phyloP scores from a whole-genome alignment of 2,797 vertebrate genomes.

The Onychomys leucogaster region DNA sequence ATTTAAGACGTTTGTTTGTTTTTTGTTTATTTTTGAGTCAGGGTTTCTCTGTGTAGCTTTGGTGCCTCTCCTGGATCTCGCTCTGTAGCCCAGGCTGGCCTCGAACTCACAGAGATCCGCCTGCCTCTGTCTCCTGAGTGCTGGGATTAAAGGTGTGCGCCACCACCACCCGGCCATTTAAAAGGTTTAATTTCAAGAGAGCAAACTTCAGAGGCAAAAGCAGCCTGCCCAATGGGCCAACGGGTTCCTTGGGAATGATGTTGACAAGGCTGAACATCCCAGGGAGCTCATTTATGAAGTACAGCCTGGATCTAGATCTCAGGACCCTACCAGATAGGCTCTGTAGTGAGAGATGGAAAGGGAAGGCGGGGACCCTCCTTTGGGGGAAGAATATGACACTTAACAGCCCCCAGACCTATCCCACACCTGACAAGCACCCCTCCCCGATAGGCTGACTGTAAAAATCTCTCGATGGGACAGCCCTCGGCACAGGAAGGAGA shows the following conservation, averaged over 20 bases:
- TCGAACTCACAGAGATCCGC: no score
- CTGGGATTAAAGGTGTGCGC: no score
- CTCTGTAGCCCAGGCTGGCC: no score
- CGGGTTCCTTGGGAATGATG: background rate
- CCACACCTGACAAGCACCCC: background rate
- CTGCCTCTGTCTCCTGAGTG: no score
- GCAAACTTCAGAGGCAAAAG: background rate
- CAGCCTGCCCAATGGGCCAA: background rate
- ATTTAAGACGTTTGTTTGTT: slow-evolving; percentile 47
- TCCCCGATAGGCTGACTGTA: background rate
- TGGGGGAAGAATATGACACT: accelerated
- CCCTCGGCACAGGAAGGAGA: background rate
- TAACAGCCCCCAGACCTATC: background rate
- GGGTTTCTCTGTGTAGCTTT: no score
- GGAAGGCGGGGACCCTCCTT: background rate
- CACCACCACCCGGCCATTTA: no score
- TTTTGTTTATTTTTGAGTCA: no score
- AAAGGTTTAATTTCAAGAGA: slow-evolving; percentile 45
- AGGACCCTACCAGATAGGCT: background rate
- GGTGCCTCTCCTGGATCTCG: no score
- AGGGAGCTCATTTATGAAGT: background rate
- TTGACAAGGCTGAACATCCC: background rate
- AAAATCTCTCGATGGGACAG: background rate
- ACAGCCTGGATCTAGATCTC: background rate
- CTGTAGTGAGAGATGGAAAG: background rate